These are phyloP conservation scores for Platycheirus rosarum DNA, from an alignment of 2,888 invertebrate genomes.

Conservation along the genomic window DNA sequence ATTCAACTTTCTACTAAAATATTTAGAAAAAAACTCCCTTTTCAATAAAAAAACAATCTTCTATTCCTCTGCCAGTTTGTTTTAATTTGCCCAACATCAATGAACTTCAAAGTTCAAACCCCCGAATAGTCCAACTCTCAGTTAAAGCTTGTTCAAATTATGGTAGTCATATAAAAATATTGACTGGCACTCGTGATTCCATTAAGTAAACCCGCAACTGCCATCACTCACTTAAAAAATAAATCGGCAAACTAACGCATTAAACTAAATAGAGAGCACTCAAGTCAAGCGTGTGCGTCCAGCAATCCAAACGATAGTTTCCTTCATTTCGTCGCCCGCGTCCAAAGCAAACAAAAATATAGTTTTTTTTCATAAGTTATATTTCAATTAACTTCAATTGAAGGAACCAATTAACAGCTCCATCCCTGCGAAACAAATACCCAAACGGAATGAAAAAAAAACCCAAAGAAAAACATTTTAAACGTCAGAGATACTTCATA, in stretches of 20 bases:
- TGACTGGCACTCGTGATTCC: neutral
- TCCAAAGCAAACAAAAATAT: conserved; percentile 76
- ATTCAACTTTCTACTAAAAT: too few relatives aligned
- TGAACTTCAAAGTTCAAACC: neutral
- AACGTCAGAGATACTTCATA: conserved; percentile 42
- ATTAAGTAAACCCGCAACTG: neutral
- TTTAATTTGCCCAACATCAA: neutral
- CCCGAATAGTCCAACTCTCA: neutral
- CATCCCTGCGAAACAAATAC: conserved; percentile 42
- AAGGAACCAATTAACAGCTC: conserved; percentile 70
- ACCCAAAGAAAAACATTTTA: neutral
- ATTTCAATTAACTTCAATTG: conserved; percentile 80
- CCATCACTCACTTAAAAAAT: neutral
- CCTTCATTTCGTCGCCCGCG: conserved; percentile 15
- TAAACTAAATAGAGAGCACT: conserved; percentile 20
- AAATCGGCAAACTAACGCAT: neutral
- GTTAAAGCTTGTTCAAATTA: neutral
- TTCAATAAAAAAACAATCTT: too few relatives aligned
- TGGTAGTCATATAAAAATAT: neutral
- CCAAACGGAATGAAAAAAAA: too few relatives aligned
- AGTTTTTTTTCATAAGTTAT: conserved; percentile 78
- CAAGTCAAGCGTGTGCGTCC: conserved; percentile 74
- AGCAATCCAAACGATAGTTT: conserved; percentile 47
- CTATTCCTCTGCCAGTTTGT: neutral
- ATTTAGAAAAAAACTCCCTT: too few relatives aligned